A percentile compares a stretch with the other conserved stretches of the same genome.
phyloP scores from a whole-genome alignment of 2,888 invertebrate species.

The Allacma fusca region DNA sequence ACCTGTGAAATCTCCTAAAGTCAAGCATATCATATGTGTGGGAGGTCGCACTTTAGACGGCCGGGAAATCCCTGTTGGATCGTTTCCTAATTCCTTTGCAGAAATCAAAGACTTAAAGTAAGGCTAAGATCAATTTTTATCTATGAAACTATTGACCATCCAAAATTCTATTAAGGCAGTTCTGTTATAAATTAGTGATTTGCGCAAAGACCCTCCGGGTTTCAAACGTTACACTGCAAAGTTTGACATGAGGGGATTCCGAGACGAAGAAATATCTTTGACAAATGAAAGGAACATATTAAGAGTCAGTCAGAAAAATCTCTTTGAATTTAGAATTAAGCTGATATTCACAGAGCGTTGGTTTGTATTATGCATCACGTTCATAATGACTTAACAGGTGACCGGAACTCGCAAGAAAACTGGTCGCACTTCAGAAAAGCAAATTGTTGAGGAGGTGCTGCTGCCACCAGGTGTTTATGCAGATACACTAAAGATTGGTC shows the following conservation, averaged over 20 bases:
- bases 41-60: conserved; percentile 30
- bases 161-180: too few species aligned
- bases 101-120: conserved; percentile 23
- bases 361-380: not conserved
- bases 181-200: conserved; percentile 22
- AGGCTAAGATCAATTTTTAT: too few species aligned
- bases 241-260: conserved; percentile 28
- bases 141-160: not conserved
- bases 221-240: conserved; percentile 31
- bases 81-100: conserved; percentile 30
- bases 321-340: too few species aligned
- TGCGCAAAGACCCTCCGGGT: conserved; percentile 18
- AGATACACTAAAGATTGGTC: conserved; percentile 26
- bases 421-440: not conserved
- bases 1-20: not conserved
- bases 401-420: not conserved
- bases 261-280: conserved; percentile 23
- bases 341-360: too few species aligned
- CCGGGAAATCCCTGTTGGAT: conserved; percentile 4
- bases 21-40: conserved; percentile 25
- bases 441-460: conserved; percentile 18
- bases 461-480: conserved; percentile 32
- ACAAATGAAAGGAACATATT: conserved; percentile 25
- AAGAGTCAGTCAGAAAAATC: not conserved
- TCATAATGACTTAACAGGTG: not conserved